Evolutionary conservation across 1,140 invertebrate species (phyloP).

Genomic region (Scaptomyza graminum): DNA sequence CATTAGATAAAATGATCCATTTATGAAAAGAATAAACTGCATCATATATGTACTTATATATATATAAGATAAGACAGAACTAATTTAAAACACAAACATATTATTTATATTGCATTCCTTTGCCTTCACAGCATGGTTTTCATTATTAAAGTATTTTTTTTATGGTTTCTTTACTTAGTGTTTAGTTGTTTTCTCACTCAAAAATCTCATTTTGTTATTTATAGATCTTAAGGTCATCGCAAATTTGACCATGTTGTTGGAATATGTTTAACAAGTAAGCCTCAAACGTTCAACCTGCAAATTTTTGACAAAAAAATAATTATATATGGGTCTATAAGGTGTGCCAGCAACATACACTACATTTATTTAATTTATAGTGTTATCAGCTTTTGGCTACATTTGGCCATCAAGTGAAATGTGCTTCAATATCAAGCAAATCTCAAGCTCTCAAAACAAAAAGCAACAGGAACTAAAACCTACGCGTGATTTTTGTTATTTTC

Average conservation of each 20-base stretch:
- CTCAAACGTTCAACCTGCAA: too few species aligned
- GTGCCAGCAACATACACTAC: not conserved
- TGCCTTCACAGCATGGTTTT: not conserved
- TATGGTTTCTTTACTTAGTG: not conserved
- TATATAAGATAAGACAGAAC: not conserved
- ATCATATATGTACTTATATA: too few species aligned
- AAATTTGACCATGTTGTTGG: conserved; percentile 19
- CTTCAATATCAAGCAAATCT: conserved; percentile 46
- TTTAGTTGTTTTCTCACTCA: not conserved
- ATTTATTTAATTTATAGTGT: not conserved
- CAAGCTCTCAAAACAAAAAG: conserved; percentile 17
- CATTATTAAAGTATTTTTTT: not conserved
- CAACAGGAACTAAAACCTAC: not conserved
- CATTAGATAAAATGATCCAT: too few species aligned
- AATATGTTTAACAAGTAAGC: not conserved
- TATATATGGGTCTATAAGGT: not conserved
- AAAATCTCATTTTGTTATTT: conserved; percentile 1
- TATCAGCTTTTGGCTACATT: not conserved
- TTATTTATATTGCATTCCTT: not conserved
- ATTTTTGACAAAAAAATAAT: not conserved
- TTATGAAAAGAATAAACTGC: too few species aligned
- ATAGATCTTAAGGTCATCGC: conserved; percentile 33
- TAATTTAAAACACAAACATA: not conserved
- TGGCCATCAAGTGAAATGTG: conserved; percentile 44
- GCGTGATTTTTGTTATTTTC: conserved; percentile 3